Percentiles rank a stretch among this genome's conserved stretches.
Conservation (phyloP, 2,888 invertebrate species). For the Hirtodrosophila cameraria region DNA sequence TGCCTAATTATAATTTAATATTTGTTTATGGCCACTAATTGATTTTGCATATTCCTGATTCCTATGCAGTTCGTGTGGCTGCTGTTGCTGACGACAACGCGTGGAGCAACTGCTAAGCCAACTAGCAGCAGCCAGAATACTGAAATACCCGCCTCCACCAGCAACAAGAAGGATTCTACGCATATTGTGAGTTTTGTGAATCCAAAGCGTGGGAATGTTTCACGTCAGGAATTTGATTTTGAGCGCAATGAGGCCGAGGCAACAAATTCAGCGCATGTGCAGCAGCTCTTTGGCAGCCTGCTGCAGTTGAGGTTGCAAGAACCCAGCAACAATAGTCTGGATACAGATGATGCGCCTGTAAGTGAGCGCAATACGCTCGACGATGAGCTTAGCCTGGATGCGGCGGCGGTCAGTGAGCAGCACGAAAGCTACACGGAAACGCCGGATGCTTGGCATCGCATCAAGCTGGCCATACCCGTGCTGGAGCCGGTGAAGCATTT, state of each 20-base stretch:
- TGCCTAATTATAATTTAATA: conserved; percentile 56
- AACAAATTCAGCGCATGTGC: conserved; percentile 52
- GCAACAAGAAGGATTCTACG: conserved; percentile 19
- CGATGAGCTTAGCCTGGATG: conserved; percentile 54
- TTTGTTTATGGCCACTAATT: conserved; percentile 36
- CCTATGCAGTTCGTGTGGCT: conserved; percentile 56
- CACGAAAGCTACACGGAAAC: conserved; percentile 62
- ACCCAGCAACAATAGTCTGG: conserved; percentile 41
- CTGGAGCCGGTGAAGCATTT: conserved; percentile 82
- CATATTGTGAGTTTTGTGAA: conserved; percentile 76
- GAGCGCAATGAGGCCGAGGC: conserved; percentile 62
- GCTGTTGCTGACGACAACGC: conserved; percentile 39
- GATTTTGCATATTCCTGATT: conserved; percentile 19
- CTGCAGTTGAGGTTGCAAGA: conserved; percentile 59
- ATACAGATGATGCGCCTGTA: conserved; percentile 68
- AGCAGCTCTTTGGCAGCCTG: conserved; percentile 64
- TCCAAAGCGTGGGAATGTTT: conserved; percentile 33
- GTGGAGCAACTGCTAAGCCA: conserved; percentile 41
- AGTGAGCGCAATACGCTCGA: conserved; percentile 67
- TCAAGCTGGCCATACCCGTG: conserved; percentile 78
- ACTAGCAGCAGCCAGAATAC: conserved; percentile 6
- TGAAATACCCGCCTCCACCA: conserved; percentile 36
- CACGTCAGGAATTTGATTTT: conserved; percentile 69
- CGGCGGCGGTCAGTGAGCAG: conserved; percentile 54
- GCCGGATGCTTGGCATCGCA: conserved; percentile 67